Conservation (phyloP, 2,797 vertebrate species). For the Xerus rutilus region DNA sequence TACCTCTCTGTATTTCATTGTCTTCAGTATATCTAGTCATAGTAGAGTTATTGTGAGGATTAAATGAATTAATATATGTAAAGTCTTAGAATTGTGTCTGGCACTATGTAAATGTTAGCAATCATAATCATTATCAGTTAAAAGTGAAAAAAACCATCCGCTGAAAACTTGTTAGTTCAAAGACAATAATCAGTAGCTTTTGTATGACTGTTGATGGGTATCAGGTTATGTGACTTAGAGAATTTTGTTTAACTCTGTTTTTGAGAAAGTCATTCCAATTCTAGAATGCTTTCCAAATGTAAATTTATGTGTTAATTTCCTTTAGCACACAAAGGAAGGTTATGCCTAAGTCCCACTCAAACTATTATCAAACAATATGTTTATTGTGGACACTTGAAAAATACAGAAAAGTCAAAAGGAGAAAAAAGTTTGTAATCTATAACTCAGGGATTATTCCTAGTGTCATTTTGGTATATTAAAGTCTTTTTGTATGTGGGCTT, state of each 20-base stretch:
- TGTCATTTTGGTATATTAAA: constrained; percentile 41
- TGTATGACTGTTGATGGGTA: neutral
- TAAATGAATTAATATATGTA: constrained; percentile 40
- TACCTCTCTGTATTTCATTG: neutral
- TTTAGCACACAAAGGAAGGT: neutral
- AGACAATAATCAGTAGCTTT: constrained; percentile 44
- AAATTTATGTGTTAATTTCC: neutral
- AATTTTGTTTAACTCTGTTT: constrained; percentile 38
- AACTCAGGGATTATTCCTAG: neutral
- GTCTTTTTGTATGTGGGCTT: neutral
- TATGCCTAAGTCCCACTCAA: constrained; percentile 38
- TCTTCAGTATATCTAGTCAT: neutral
- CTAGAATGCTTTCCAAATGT: constrained; percentile 52
- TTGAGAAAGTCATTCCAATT: constrained; percentile 62
- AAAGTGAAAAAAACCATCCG: constrained; percentile 17
- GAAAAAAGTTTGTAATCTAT: constrained; percentile 19
- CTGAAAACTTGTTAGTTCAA: constrained; percentile 48
- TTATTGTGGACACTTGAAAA: constrained; percentile 53
- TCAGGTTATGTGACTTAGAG: constrained; percentile 7
- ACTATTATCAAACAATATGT: constrained; percentile 44
- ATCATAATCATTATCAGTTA: neutral
- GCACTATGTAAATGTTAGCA: neutral
- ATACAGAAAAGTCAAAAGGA: constrained; percentile 5
- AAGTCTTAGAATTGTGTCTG: constrained; percentile 54
- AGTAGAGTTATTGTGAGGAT: constrained; percentile 6